A percentile compares a stretch with the other conserved stretches of the same genome.
phyloP scores from a whole-genome alignment of 2,113 vertebrate species.

The Platysteira castanea region DNA sequence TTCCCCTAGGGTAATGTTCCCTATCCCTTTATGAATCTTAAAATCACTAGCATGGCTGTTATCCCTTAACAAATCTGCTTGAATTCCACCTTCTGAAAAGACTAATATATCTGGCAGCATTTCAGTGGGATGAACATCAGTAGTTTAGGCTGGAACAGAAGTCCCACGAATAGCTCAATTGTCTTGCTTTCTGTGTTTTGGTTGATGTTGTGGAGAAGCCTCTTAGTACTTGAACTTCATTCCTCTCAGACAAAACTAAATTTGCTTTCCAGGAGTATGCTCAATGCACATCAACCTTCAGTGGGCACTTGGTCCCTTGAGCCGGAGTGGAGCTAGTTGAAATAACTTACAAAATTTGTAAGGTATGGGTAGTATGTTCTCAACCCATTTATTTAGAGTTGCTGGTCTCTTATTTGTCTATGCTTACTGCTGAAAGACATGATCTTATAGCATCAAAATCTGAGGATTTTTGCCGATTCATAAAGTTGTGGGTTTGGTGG shows the following conservation, averaged over 20 bases:
- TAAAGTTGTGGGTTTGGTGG: background rate
- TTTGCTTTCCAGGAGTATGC: background rate
- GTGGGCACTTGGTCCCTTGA: background rate
- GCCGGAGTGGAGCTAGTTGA: background rate
- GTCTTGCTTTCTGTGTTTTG: background rate
- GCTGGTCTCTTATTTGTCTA: background rate
- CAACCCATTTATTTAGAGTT: background rate
- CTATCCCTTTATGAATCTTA: background rate
- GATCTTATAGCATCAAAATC: background rate
- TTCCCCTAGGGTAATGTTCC: fast-evolving
- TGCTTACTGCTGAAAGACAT: background rate
- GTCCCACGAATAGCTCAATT: background rate
- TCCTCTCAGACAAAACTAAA: background rate
- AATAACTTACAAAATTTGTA: background rate
- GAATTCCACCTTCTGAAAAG: background rate
- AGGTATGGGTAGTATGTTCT: background rate
- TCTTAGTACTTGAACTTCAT: background rate
- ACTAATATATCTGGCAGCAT: background rate
- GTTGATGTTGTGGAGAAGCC: background rate
- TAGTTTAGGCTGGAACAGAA: background rate
- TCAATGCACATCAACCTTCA: background rate
- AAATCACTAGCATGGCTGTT: background rate
- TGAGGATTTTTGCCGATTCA: background rate
- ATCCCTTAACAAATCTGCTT: background rate
- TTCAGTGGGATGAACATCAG: background rate